Evolutionary conservation across 1,140 invertebrate species (phyloP).

Genomic region (Drosophila funebris): DNA sequence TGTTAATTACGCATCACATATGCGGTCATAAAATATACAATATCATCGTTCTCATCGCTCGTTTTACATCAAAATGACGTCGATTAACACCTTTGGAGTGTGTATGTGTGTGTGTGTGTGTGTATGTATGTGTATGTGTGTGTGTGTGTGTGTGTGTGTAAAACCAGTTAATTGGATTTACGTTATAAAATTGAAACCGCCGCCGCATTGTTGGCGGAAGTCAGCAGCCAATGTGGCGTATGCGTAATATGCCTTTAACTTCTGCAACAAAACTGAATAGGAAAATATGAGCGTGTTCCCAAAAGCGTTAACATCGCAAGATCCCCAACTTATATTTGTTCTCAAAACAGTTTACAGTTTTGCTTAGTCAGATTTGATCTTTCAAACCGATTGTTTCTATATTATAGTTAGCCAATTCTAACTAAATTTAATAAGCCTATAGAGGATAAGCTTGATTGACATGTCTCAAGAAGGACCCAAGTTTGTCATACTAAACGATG

Average conservation of each 20-base stretch:
- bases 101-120: slow-evolving; percentile 2
- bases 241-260: slow-evolving; percentile 53
- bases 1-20: slow-evolving; percentile 70
- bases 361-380: no score
- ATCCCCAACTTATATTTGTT: no score
- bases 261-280: background rate
- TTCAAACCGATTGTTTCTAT: no score
- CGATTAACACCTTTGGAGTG: slow-evolving; percentile 71
- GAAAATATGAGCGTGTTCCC: background rate
- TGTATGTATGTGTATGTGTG: background rate
- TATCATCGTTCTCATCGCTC: slow-evolving; percentile 62
- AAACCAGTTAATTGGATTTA: slow-evolving; percentile 78
- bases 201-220: slow-evolving; percentile 51
- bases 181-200: slow-evolving; percentile 75
- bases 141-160: slow-evolving; percentile 9
- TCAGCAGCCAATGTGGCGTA: slow-evolving; percentile 58
- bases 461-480: no score
- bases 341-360: no score
- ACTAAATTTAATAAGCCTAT: no score
- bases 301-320: background rate
- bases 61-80: slow-evolving; percentile 77
- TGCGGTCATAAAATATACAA: slow-evolving; percentile 48
- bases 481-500: no score
- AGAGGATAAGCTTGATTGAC: no score
- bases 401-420: no score